These are phyloP conservation scores for Tretioscincus oriximinensis DNA, from an alignment of 2,113 vertebrate species.

Conservation along the genomic window DNA sequence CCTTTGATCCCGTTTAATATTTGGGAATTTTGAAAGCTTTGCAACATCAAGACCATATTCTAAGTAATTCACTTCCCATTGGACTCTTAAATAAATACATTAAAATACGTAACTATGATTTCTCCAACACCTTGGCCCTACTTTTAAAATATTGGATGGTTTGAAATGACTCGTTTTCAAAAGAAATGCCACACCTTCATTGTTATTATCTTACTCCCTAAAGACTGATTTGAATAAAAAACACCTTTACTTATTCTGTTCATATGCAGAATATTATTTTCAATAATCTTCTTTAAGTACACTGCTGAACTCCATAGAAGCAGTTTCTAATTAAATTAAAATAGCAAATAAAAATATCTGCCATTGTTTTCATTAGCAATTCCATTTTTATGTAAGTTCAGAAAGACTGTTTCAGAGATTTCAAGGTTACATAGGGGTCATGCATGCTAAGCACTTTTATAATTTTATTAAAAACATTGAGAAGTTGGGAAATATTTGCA, in stretches of 20 bases:
- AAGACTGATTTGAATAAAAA: conserved; percentile 26
- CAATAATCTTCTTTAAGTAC: conserved; percentile 33
- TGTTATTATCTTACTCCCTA: conserved; percentile 33
- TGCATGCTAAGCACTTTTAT: background rate
- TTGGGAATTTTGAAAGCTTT: conserved; percentile 1
- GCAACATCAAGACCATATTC: background rate
- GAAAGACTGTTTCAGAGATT: background rate
- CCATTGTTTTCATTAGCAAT: conserved; percentile 8
- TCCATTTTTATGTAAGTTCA: background rate
- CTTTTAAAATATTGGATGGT: conserved; percentile 3
- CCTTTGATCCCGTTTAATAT: background rate
- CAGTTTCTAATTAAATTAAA: conserved; percentile 4
- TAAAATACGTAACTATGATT: background rate
- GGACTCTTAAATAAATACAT: conserved; percentile 13
- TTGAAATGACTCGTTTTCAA: conserved; percentile 28
- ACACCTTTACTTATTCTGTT: conserved; percentile 13
- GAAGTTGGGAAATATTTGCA: background rate
- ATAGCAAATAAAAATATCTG: background rate
- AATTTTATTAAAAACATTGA: no score
- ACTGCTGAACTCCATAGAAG: conserved; percentile 2
- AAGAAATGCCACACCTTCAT: conserved; percentile 2
- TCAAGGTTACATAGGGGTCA: background rate
- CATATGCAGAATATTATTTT: conserved; percentile 19
- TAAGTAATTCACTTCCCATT: conserved; percentile 10
- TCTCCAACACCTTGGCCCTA: background rate